These are phyloP conservation scores for Tokudaia tokunoshimensis DNA, from an alignment of 2,797 vertebrate genomes.

Conservation along the genomic window DNA sequence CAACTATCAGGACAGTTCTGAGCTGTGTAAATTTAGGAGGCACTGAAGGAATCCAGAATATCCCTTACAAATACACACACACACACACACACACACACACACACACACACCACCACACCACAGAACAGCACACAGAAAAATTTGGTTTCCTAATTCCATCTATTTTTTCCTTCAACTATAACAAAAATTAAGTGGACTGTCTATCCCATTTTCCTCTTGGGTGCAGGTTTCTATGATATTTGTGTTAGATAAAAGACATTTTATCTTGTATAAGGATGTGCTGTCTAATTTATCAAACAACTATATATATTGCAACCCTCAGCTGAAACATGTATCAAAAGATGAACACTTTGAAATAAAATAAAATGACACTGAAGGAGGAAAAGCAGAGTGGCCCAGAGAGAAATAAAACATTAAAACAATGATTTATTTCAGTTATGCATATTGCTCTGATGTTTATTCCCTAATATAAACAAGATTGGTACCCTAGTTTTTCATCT, in stretches of 20 bases:
- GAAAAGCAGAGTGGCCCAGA: background rate
- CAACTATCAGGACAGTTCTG: background rate
- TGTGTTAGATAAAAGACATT: conserved; percentile 65
- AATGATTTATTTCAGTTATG: conserved; percentile 28
- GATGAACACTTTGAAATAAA: conserved; percentile 62
- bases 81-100: background rate
- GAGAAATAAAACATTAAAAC: background rate
- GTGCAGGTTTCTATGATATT: conserved; percentile 65
- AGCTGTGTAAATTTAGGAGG: background rate
- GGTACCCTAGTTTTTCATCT: background rate
- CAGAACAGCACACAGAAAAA: background rate
- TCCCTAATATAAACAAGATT: background rate
- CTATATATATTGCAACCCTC: conserved; percentile 48
- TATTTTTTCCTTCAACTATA: conserved; percentile 54
- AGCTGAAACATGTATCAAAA: conserved; percentile 58
- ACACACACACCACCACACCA: background rate
- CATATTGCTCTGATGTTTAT: conserved; percentile 2
- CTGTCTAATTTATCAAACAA: conserved; percentile 67
- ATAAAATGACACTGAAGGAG: conserved; percentile 45
- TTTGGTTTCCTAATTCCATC: conserved; percentile 51
- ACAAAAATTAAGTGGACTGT: conserved; percentile 71
- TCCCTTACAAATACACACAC: background rate
- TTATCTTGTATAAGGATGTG: conserved; percentile 55
- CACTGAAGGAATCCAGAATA: background rate
- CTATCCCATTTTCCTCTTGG: conserved; percentile 52